Conservation (phyloP, 2,113 vertebrate species). For the Lophochroa leadbeateri region DNA sequence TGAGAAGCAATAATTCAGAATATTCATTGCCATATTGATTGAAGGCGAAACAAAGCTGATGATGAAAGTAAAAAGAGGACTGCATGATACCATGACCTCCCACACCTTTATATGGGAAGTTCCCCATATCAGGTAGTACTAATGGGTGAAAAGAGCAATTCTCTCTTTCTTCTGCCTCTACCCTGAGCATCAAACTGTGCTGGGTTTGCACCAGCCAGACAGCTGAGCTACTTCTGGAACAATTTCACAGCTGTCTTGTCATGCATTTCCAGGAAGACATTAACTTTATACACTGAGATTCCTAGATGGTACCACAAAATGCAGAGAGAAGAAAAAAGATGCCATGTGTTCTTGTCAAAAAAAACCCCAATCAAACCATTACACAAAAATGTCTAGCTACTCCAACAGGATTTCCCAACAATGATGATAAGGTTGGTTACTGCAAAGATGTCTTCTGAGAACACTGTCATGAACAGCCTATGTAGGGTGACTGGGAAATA, state of each 20-base stretch:
- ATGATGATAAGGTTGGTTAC: not conserved
- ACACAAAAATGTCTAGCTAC: not conserved
- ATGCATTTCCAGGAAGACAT: not conserved
- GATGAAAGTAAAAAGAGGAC: not conserved
- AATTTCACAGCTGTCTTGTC: not conserved
- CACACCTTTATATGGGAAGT: not conserved
- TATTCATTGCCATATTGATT: not conserved
- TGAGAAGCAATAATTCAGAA: not conserved
- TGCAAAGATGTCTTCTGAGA: not conserved
- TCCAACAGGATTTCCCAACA: not conserved
- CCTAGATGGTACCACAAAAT: not conserved
- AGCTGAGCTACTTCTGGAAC: not conserved
- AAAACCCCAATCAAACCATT: not conserved
- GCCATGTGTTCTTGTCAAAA: not conserved
- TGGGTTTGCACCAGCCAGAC: not conserved
- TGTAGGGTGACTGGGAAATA: not conserved
- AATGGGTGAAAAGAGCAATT: not conserved
- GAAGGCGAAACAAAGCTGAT: not conserved
- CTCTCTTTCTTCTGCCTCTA: not conserved
- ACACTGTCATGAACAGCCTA: not conserved
- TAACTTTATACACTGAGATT: not conserved
- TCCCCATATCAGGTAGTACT: not conserved
- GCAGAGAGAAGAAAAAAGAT: not conserved
- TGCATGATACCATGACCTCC: not conserved
- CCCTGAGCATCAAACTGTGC: not conserved